These are phyloP conservation scores for Protodeltote pygarga DNA, from an alignment of 2,888 invertebrate genomes.

Conservation along the genomic window DNA sequence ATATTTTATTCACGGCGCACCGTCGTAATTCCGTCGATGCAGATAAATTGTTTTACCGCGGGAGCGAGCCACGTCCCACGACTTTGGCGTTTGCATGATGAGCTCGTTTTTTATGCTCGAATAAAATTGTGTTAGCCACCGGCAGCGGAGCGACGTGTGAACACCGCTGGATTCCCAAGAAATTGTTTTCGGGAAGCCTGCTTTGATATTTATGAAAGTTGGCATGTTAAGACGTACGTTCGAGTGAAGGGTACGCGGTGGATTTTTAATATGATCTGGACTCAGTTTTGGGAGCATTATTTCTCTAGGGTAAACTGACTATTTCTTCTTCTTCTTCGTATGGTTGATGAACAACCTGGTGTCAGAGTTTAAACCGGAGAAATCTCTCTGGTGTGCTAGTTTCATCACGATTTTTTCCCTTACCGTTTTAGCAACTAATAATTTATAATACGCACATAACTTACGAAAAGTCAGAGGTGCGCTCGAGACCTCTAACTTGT, in stretches of 20 bases:
- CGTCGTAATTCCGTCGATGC: constrained; percentile 86
- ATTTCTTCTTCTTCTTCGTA: not conserved
- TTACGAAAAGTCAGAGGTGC: too few relatives aligned
- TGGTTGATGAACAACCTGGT: too few relatives aligned
- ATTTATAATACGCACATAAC: too few relatives aligned
- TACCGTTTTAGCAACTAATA: too few relatives aligned
- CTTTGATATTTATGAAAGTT: constrained; percentile 85
- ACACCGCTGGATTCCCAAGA: constrained; percentile 73
- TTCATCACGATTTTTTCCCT: too few relatives aligned
- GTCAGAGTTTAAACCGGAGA: too few relatives aligned
- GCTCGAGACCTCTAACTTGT: too few relatives aligned
- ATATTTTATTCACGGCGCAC: constrained; percentile 85
- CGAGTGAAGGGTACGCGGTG: constrained; percentile 74
- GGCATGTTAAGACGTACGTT: constrained; percentile 72
- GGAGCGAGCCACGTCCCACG: constrained; percentile 78
- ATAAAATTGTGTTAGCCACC: constrained; percentile 86
- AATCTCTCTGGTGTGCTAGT: too few relatives aligned
- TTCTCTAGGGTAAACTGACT: constrained; percentile 47
- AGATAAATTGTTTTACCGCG: constrained; percentile 87
- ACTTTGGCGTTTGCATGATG: constrained; percentile 86
- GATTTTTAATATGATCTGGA: constrained; percentile 60
- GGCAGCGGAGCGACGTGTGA: constrained; percentile 72
- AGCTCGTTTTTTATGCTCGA: constrained; percentile 86
- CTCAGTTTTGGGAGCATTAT: constrained; percentile 46
- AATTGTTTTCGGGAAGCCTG: constrained; percentile 81